Evolutionary conservation across 2,888 invertebrate genomes (phyloP), one percentile per base, ranked within the genome.

Genomic region (Neria commutata): DNA sequence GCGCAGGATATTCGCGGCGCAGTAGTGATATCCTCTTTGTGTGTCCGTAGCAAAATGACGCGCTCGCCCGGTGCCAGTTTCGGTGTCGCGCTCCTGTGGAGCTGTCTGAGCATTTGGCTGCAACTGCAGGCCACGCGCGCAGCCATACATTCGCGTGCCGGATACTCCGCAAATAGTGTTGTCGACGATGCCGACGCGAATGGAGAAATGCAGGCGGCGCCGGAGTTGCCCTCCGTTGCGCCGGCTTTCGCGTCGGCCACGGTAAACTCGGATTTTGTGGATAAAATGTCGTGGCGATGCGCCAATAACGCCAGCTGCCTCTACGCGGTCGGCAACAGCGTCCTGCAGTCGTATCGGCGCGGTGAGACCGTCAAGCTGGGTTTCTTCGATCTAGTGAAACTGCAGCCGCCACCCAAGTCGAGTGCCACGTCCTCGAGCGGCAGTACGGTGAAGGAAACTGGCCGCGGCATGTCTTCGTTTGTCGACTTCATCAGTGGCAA

Each of bases 261-360:
- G 4, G 68, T 69, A 34, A 79, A 78, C 60, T 75, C 75, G 23
- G 73, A 76, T 48, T 64, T 81, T 23, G 50, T 74, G 58, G 75
- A 79, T 53, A 77, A 78, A 61, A 68, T 81, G n/a, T 78, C 74
- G 47, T 82, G 81, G 81, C 72, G 72, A 68, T 87, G 87, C 79
- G 85, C 85, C 76, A 87, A 87, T 70, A 87, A 87, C 77, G 86
- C 86, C 29, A 86, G 86, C 61, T 87, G 87, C 68, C 82, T 87
- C 34, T 83, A 86, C 56, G 69, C 80, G 33, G 76, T 87, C 71
- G 83, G 85, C 19, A 83, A 77, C 61, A 83, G 85, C 64, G 81
- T 87, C 51, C 74, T 84, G 58, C 82, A 80, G 67, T 85, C 84
- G 67, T 83, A 87, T 60, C 79, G 83, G 54, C 83, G 84, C 54